A percentile compares a stretch with the other conserved stretches of the same genome.
Evolutionary conservation across 2,113 vertebrate genomes (phyloP).

Genomic region (Marmota monax): DNA sequence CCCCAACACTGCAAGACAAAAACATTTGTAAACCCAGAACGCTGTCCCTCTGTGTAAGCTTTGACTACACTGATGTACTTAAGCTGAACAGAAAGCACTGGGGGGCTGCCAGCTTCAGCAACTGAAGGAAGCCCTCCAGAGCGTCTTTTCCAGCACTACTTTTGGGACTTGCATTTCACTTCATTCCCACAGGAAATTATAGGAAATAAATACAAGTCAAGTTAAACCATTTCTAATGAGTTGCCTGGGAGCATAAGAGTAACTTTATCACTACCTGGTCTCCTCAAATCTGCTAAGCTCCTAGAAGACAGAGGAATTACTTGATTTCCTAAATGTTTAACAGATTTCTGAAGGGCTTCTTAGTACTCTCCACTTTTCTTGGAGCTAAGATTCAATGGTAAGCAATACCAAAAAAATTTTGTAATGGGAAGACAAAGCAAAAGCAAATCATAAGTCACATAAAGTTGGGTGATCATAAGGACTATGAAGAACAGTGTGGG

Average conservation of each 20-base stretch:
- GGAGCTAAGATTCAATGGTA: not conserved
- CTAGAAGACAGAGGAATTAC: not conserved
- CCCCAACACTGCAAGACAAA: not conserved
- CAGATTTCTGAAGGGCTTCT: not conserved
- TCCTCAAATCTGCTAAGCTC: not conserved
- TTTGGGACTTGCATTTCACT: conserved; percentile 59
- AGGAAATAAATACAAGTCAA: conserved; percentile 71
- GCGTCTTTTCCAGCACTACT: not conserved
- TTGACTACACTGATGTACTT: not conserved
- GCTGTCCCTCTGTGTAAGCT: not conserved
- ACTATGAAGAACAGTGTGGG: not conserved
- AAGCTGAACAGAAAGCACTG: not conserved
- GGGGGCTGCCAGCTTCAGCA: not conserved
- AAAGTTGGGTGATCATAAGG: not conserved
- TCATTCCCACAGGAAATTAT: conserved; percentile 64
- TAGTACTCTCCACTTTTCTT: not conserved
- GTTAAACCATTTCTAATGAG: conserved; percentile 53
- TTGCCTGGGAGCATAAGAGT: not conserved
- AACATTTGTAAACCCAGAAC: conserved; percentile 1
- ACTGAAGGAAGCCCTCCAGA: conserved; percentile 53
- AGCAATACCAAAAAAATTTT: not conserved
- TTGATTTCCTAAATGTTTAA: conserved; percentile 27
- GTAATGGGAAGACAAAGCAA: not conserved
- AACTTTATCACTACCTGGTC: not conserved
- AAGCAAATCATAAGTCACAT: not conserved